Evolutionary conservation across 2,797 vertebrate genomes (phyloP).

Genomic region (Otolemur crassicaudatus): DNA sequence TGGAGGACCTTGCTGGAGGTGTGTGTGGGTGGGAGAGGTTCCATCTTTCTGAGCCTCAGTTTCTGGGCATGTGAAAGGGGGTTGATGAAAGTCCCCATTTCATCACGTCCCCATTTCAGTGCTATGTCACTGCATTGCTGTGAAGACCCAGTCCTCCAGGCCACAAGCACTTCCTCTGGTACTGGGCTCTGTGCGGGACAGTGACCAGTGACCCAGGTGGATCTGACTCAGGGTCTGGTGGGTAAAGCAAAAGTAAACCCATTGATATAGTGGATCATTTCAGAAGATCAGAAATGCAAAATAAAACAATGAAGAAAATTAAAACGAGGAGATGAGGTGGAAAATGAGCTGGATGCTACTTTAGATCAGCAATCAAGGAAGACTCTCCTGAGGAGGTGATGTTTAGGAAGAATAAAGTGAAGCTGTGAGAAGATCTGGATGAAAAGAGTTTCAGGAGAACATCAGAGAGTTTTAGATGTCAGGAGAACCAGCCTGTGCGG

Average conservation of each 20-base stretch:
- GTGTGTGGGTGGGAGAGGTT: too few relatives aligned
- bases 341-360: not conserved
- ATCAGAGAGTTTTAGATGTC: too few relatives aligned
- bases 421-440: not conserved
- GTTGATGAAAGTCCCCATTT: not conserved
- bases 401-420: not conserved
- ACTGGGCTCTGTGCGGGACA: not conserved
- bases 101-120: too few relatives aligned
- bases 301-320: not conserved
- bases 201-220: not conserved
- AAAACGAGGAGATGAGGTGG: not conserved
- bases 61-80: not conserved
- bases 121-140: not conserved
- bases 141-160: too few relatives aligned
- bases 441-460: not conserved
- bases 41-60: not conserved
- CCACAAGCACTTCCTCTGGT: not conserved
- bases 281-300: not conserved
- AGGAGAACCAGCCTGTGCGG: not conserved
- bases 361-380: not conserved
- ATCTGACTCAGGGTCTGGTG: not conserved
- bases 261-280: not conserved
- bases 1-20: not conserved
- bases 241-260: not conserved
- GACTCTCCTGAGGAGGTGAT: not conserved